Conservation (phyloP, 2,888 invertebrate species). For the Eumerus sabulonum region DNA sequence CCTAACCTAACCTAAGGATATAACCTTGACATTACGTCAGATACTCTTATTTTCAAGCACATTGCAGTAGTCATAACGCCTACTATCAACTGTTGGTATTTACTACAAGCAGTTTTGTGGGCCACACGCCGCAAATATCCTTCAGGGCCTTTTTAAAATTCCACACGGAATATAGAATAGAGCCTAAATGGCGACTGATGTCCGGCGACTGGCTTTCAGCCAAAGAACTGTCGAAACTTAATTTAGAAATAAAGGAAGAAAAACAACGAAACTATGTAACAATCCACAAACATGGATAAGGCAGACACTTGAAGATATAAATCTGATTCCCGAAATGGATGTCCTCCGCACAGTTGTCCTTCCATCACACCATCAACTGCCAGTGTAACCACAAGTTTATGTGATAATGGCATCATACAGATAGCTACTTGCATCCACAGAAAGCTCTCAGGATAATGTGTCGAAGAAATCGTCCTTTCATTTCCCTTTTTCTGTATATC, state of each 20-base stretch:
- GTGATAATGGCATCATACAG: no score
- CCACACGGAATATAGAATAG: neutral
- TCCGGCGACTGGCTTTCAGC: constrained; percentile 55
- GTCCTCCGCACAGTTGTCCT: constrained; percentile 30
- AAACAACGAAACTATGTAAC: constrained; percentile 17
- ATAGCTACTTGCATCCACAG: constrained; percentile 2
- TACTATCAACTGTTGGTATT: constrained; percentile 2
- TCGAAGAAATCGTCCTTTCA: constrained; percentile 9
- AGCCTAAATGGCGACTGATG: constrained; percentile 19
- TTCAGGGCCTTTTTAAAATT: constrained; percentile 22
- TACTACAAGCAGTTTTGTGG: constrained; percentile 9
- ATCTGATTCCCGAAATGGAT: constrained; percentile 55
- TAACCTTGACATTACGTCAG: constrained; percentile 4
- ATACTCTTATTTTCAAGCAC: constrained; percentile 1
- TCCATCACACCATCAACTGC: constrained; percentile 35
- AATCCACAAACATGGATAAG: constrained; percentile 56
- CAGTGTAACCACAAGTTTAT: constrained; percentile 33
- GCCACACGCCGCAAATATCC: constrained; percentile 27
- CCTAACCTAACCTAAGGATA: no score
- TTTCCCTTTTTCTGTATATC: constrained; percentile 11
- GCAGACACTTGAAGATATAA: constrained; percentile 58
- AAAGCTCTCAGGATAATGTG: constrained; percentile 48
- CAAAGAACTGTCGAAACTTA: constrained; percentile 52
- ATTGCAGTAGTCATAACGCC: constrained; percentile 5
- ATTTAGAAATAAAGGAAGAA: constrained; percentile 54